Evolutionary conservation across 2,888 invertebrate species (phyloP).

Genomic region (Omphaloscelis lunosa): DNA sequence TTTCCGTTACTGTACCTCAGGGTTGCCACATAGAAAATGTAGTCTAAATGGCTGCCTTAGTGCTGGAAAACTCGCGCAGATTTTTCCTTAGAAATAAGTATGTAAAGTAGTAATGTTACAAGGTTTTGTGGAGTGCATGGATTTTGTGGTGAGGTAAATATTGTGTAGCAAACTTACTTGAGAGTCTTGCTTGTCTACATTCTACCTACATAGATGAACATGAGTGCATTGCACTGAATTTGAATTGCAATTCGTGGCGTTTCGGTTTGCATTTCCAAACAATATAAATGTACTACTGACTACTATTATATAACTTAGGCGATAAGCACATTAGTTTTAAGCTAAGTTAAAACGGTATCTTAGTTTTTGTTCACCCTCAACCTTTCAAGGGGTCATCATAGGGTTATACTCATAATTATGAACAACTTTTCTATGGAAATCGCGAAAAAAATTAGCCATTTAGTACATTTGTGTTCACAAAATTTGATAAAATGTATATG

Average conservation of each 20-base stretch:
- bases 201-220: background rate
- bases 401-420: background rate
- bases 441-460: background rate
- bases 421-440: background rate
- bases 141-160: slow-evolving; percentile 28
- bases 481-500: background rate
- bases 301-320: background rate
- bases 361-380: background rate
- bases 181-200: background rate
- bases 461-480: background rate
- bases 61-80: background rate
- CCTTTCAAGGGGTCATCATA: background rate
- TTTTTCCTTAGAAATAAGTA: slow-evolving; percentile 46
- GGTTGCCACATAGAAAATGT: slow-evolving; percentile 20
- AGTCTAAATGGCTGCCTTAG: slow-evolving; percentile 22
- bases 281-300: background rate
- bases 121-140: slow-evolving; percentile 6
- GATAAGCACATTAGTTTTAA: background rate
- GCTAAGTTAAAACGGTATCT: background rate
- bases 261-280: too few relatives aligned
- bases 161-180: background rate
- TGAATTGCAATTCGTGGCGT: background rate
- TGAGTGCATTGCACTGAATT: background rate
- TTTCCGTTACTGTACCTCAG: background rate
- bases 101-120: slow-evolving; percentile 21